A percentile compares a stretch with the other conserved stretches of the same genome.
Conservation (phyloP, 2,888 invertebrate genomes). For the Leuctra nigra region DNA sequence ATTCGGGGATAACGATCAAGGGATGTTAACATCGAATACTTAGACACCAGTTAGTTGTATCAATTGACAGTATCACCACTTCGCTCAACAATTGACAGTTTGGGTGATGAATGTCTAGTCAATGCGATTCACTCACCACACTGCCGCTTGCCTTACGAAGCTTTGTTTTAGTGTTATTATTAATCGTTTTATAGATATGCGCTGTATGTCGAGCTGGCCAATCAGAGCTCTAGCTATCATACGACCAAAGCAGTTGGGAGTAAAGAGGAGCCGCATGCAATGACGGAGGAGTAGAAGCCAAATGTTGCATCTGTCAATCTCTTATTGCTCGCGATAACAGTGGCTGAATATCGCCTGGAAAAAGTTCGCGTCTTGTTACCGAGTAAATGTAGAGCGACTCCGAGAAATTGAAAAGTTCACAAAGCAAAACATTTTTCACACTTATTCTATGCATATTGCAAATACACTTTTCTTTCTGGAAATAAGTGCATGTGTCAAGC, state of each 20-base stretch:
- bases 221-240: background rate
- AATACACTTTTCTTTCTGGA: too few species aligned
- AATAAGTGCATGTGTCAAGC: too few species aligned
- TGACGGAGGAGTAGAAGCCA: background rate
- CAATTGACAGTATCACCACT: conserved; percentile 9
- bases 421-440: too few species aligned
- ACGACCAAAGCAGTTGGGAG: background rate
- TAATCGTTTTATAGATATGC: conserved; percentile 12
- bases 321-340: background rate
- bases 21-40: too few species aligned
- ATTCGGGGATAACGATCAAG: too few species aligned
- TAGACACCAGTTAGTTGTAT: conserved; percentile 14
- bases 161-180: conserved; percentile 15
- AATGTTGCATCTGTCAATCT: background rate
- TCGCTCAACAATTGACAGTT: conserved; percentile 1
- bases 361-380: too few species aligned
- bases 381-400: too few species aligned
- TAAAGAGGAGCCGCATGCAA: background rate
- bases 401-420: too few species aligned
- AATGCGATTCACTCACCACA: conserved; percentile 19
- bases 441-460: too few species aligned
- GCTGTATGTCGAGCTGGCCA: background rate
- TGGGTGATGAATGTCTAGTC: conserved; percentile 4
- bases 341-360: too few species aligned
- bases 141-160: conserved; percentile 12